Evolutionary conservation across 2,888 invertebrate genomes (phyloP).

Genomic region (Eupithecia subfuscata): DNA sequence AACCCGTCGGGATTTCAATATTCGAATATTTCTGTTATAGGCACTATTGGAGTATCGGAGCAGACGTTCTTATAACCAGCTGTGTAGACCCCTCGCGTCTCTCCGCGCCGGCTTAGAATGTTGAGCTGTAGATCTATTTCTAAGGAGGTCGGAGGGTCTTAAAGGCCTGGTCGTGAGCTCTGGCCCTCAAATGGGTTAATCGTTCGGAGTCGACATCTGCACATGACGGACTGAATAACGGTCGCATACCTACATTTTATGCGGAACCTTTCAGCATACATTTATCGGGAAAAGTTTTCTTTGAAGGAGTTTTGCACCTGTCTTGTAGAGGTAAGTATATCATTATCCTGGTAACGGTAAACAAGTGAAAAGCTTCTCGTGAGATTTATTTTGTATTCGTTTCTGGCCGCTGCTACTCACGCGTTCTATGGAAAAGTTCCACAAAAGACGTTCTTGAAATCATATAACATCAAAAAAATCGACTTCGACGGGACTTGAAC

Average conservation of each 20-base stretch:
- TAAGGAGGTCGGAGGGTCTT: conserved; percentile 54
- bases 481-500: no score
- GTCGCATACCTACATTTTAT: conserved; percentile 59
- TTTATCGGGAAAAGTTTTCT: conserved; percentile 35
- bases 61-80: conserved; percentile 65
- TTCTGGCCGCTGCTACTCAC: no score
- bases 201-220: conserved; percentile 77
- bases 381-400: not conserved
- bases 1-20: conserved; percentile 57
- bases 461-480: no score
- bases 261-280: conserved; percentile 55
- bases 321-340: conserved; percentile 32
- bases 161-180: conserved; percentile 51
- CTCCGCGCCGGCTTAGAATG: conserved; percentile 27
- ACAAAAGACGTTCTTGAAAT: no score
- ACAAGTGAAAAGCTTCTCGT: not conserved
- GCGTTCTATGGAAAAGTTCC: no score
- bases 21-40: conserved; percentile 63
- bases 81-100: conserved; percentile 48
- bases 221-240: conserved; percentile 80
- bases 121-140: conserved; percentile 41
- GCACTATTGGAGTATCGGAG: conserved; percentile 70
- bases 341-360: conserved; percentile 26
- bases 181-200: conserved; percentile 79
- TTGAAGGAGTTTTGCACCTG: conserved; percentile 27